Conservation (phyloP, 2,797 vertebrate genomes). For the Hemibagrus guttatus region DNA sequence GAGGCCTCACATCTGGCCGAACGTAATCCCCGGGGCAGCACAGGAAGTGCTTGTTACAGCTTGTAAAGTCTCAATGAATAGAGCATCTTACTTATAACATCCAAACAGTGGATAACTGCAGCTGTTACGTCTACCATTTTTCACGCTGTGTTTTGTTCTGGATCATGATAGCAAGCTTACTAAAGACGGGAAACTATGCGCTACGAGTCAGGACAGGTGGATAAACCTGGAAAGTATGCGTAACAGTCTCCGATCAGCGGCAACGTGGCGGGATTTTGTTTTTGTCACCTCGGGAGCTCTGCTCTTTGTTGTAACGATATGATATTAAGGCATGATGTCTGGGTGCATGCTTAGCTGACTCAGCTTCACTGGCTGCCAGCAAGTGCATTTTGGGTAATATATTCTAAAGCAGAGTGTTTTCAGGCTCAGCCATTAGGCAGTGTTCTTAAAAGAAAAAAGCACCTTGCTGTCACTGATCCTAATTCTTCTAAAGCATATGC, state of each 20-base stretch:
- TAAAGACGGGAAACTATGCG: background rate
- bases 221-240: background rate
- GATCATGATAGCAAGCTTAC: background rate
- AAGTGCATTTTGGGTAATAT: conserved; percentile 37
- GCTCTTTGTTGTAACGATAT: background rate
- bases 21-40: background rate
- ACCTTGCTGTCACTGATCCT: background rate
- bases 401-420: background rate
- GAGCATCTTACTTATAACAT: background rate
- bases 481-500: background rate
- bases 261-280: background rate
- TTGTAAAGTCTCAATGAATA: background rate
- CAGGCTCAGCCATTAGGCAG: background rate
- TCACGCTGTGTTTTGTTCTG: background rate
- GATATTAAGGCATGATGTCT: conserved; percentile 31
- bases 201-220: conserved; percentile 23
- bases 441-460: background rate
- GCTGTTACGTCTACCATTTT: background rate
- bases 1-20: conserved; percentile 33
- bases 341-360: conserved; percentile 34
- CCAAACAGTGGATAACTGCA: conserved; percentile 8
- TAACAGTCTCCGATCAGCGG: background rate
- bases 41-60: conserved; percentile 4
- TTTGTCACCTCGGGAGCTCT: background rate
- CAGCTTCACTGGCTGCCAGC: conserved; percentile 39